Conservation (phyloP, 2,113 vertebrate species). For the Phalacrocorax aristotelis region DNA sequence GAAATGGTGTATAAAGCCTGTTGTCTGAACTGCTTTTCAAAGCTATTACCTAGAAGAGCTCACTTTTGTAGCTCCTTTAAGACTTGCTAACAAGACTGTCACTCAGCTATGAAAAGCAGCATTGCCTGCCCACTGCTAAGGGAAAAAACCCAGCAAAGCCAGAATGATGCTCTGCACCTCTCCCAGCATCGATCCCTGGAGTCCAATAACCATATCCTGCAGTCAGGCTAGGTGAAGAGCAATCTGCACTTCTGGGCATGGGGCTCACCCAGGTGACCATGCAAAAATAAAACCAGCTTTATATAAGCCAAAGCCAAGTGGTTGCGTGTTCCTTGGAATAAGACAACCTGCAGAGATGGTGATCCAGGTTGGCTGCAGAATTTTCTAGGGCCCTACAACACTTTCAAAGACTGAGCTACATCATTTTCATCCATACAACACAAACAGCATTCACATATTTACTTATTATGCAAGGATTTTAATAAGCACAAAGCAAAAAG, state of each 20-base stretch:
- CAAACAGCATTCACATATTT: not conserved
- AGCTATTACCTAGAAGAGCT: not conserved
- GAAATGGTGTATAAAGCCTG: not conserved
- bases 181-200: not conserved
- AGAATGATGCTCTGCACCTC: not conserved
- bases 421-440: not conserved
- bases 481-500: not conserved
- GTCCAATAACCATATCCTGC: constrained; percentile 39
- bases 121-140: not conserved
- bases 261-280: not conserved
- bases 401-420: not conserved
- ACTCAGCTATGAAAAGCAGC: constrained; percentile 29
- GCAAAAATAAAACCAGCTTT: not conserved
- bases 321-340: not conserved
- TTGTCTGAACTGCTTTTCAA: constrained; percentile 1
- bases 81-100: constrained; percentile 2
- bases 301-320: not conserved
- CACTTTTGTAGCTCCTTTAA: constrained; percentile 4
- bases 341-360: not conserved
- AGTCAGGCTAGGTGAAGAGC: not conserved
- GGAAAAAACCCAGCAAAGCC: constrained; percentile 38
- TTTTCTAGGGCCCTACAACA: not conserved
- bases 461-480: not conserved
- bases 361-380: not conserved
- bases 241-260: not conserved